phyloP scores from a whole-genome alignment of 2,888 invertebrate genomes.

The Megamerina dolium region DNA sequence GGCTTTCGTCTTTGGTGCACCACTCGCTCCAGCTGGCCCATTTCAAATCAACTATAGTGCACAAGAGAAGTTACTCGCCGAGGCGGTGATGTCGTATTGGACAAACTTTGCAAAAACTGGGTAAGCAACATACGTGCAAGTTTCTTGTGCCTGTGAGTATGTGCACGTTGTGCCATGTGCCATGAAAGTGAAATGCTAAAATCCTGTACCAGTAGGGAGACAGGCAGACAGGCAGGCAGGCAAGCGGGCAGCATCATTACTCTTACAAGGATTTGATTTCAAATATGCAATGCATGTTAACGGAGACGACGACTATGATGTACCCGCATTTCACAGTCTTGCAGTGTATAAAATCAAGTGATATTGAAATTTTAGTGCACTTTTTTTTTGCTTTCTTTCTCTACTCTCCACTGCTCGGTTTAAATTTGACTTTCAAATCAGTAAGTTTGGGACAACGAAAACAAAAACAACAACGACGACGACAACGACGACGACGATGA shows the following conservation, averaged over 20 bases:
- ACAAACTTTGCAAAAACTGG: slow-evolving; percentile 86
- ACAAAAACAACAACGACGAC: too few species aligned
- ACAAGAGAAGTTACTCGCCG: slow-evolving; percentile 73
- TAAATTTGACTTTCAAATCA: slow-evolving; percentile 1
- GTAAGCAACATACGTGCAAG: slow-evolving; percentile 53
- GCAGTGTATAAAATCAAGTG: too few species aligned
- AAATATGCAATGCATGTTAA: slow-evolving; percentile 3
- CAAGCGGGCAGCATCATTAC: not conserved
- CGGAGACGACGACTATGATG: too few species aligned
- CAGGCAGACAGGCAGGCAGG: not conserved
- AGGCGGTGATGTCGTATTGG: slow-evolving; percentile 83
- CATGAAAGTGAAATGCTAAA: not conserved
- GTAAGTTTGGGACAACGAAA: too few species aligned
- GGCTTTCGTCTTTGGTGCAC: slow-evolving; percentile 81
- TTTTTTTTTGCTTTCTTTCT: slow-evolving; percentile 25
- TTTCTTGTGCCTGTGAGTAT: not conserved
- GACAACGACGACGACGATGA: too few species aligned
- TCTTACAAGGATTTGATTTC: slow-evolving; percentile 1
- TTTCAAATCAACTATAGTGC: slow-evolving; percentile 67
- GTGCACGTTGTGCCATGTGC: not conserved
- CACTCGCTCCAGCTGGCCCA: slow-evolving; percentile 67
- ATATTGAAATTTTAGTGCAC: slow-evolving; percentile 39
- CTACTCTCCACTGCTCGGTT: not conserved
- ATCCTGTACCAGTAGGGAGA: not conserved
- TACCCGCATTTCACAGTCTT: too few species aligned